A percentile compares a stretch with the other conserved stretches of the same genome.
phyloP scores from a whole-genome alignment of 2,113 vertebrate species.

The Thamnaconus septentrionalis region DNA sequence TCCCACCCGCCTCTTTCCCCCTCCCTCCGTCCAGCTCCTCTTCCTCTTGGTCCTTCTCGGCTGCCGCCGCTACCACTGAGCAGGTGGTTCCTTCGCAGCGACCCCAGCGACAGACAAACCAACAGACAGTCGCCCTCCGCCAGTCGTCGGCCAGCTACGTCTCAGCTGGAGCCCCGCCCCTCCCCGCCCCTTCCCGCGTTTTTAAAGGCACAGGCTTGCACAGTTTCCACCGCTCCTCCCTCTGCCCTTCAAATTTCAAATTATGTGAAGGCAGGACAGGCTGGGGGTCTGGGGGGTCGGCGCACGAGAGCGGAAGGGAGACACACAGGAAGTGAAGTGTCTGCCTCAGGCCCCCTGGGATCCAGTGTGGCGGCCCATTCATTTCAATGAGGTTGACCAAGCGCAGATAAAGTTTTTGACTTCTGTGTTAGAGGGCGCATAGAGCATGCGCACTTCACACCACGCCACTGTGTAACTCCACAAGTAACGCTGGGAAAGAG shows the following conservation, averaged over 20 bases:
- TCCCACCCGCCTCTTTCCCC: slow-evolving; percentile 41
- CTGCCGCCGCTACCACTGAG: slow-evolving; percentile 19
- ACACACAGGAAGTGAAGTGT: slow-evolving; percentile 2
- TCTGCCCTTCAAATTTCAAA: slow-evolving; percentile 59
- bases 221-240: slow-evolving; percentile 5
- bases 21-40: slow-evolving; percentile 14
- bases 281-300: neutral
- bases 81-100: slow-evolving; percentile 31
- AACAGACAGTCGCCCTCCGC: slow-evolving; percentile 22
- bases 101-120: slow-evolving; percentile 1
- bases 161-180: neutral
- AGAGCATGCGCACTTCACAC: no score
- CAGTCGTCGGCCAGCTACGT: no score
- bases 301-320: slow-evolving; percentile 43
- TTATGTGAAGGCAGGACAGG: neutral
- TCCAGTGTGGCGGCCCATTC: no score
- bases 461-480: no score
- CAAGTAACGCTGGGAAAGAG: no score
- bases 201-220: slow-evolving; percentile 31
- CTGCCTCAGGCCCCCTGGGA: no score
- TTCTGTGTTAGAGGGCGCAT: no score
- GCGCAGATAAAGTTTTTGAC: no score
- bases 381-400: no score
- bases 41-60: slow-evolving; percentile 4
- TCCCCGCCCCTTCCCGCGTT: neutral